Evolutionary conservation across 2,888 invertebrate species (phyloP).

Genomic region (Troides oblongomaculatus): DNA sequence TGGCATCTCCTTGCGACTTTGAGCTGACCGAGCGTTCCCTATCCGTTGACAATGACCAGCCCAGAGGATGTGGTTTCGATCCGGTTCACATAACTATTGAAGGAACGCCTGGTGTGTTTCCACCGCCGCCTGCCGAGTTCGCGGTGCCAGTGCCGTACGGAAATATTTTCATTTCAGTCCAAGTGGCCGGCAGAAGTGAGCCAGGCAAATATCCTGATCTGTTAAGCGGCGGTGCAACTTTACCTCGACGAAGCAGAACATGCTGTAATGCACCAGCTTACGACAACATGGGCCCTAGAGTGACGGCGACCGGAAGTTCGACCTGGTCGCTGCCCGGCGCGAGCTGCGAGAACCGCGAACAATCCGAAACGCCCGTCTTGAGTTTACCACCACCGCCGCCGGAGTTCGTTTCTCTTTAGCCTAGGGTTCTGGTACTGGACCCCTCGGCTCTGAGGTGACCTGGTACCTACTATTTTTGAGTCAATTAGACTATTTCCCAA

Average conservation of each 20-base stretch:
- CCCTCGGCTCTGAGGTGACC: constrained; percentile 73
- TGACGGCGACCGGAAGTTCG: constrained; percentile 92
- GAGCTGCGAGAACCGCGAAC: constrained; percentile 59
- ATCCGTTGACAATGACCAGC: constrained; percentile 64
- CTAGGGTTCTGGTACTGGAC: constrained; percentile 73
- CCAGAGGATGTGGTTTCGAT: constrained; percentile 75
- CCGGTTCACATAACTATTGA: constrained; percentile 83
- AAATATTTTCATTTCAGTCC: constrained; percentile 93
- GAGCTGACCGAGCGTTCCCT: constrained; percentile 71
- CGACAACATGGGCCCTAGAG: constrained; percentile 94
- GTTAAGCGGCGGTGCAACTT: constrained; percentile 73
- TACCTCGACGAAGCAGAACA: constrained; percentile 73
- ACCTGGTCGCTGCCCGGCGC: constrained; percentile 89
- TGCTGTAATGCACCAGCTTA: constrained; percentile 84
- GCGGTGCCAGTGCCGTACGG: constrained; percentile 81
- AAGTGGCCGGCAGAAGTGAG: constrained; percentile 81
- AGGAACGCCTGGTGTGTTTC: constrained; percentile 73
- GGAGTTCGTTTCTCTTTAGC: constrained; percentile 76
- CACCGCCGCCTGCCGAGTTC: constrained; percentile 77
- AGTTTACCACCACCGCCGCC: constrained; percentile 80
- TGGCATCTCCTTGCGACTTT: constrained; percentile 78
- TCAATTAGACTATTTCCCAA: constrained; percentile 76
- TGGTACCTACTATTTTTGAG: constrained; percentile 63
- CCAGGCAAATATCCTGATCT: constrained; percentile 86
- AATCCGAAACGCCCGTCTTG: constrained; percentile 67